Conservation (phyloP, 2,888 invertebrate genomes). For the Gerris lacustris region DNA sequence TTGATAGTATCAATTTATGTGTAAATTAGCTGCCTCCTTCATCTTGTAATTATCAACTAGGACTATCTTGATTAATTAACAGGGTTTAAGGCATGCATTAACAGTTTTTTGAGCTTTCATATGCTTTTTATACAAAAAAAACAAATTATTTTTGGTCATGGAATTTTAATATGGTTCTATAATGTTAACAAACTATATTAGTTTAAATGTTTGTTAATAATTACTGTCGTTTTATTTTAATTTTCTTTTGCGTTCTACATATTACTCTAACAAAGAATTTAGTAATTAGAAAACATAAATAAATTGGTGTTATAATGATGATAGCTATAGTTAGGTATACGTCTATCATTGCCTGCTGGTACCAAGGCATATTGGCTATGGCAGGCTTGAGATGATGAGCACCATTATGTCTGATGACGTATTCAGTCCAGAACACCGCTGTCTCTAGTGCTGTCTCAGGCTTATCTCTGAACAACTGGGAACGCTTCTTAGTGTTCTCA, state of each 20-base stretch:
- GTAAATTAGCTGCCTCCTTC: no score
- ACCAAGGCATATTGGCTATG: slow-evolving; percentile 28
- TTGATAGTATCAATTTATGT: no score
- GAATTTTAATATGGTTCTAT: no score
- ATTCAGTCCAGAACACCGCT: slow-evolving; percentile 53
- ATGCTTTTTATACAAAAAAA: no score
- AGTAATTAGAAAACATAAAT: neutral
- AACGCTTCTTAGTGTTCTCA: slow-evolving; percentile 24
- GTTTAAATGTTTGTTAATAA: neutral
- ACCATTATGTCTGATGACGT: slow-evolving; percentile 47
- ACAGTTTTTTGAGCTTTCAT: no score
- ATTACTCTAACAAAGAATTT: neutral
- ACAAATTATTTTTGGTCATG: no score
- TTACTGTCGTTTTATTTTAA: neutral
- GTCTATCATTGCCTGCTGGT: slow-evolving; percentile 32
- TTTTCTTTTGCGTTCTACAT: neutral
- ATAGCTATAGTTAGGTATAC: slow-evolving; percentile 16
- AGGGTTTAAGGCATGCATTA: no score
- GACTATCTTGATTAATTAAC: no score
- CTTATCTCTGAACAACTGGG: slow-evolving; percentile 39
- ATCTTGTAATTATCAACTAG: no score
- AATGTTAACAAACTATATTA: no score
- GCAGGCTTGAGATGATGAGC: slow-evolving; percentile 27
- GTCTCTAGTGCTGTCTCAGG: slow-evolving; percentile 46
- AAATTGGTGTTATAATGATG: neutral